phyloP scores from a whole-genome alignment of 2,113 vertebrate genomes.

The Istiophorus platypterus region DNA sequence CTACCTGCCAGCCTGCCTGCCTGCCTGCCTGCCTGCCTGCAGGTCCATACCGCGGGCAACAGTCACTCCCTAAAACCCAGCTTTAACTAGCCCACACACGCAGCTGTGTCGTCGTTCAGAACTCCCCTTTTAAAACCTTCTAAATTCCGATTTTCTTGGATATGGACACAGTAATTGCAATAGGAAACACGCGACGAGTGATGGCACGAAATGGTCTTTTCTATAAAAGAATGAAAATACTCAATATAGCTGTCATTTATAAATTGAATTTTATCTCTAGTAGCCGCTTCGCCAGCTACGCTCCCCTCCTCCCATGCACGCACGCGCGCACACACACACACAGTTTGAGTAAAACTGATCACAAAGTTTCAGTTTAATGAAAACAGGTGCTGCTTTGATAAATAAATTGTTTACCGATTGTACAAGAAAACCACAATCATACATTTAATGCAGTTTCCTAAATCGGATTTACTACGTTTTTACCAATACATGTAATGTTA shows the following conservation, averaged over 20 bases:
- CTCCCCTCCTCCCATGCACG: too few species aligned
- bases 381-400: neutral
- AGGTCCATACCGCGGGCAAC: constrained; percentile 28
- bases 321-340: too few species aligned
- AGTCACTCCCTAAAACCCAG: neutral
- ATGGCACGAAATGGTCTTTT: too few species aligned
- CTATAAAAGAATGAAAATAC: too few species aligned
- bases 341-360: neutral
- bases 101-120: neutral
- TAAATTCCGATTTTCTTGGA: neutral
- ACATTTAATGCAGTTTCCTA: accelerated
- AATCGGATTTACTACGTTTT: too few species aligned
- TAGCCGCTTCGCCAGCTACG: neutral
- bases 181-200: accelerated
- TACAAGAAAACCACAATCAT: accelerated
- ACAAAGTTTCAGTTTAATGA: neutral
- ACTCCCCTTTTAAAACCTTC: neutral
- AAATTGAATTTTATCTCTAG: neutral
- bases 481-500: neutral
- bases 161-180: neutral
- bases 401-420: neutral
- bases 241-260: neutral
- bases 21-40: neutral
- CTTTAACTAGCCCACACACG: neutral
- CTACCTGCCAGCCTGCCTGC: neutral